Percentiles rank a stretch among this genome's conserved stretches.
Evolutionary conservation across 2,113 vertebrate species (phyloP).

Genomic region (Ptychochromis oligacanthus): DNA sequence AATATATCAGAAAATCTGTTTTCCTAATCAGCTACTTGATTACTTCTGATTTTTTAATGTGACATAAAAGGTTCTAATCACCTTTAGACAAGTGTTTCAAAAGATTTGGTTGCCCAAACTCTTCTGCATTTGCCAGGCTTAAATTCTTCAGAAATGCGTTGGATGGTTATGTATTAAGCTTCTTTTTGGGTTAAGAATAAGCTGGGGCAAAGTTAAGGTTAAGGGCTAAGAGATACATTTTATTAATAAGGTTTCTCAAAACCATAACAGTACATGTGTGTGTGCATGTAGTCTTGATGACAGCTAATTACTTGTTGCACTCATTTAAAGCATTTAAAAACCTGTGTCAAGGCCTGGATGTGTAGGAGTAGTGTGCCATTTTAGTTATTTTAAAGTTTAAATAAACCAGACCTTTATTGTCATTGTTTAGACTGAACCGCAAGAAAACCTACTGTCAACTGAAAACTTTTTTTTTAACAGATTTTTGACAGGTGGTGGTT

Average conservation of each 20-base stretch:
- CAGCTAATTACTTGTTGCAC: not conserved
- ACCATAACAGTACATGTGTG: not conserved
- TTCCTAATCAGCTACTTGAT: not conserved
- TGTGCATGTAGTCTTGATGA: not conserved
- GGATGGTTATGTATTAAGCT: not conserved
- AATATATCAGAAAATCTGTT: not conserved
- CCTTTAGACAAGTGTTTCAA: not conserved
- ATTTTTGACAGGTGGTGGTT: slow-evolving; percentile 11
- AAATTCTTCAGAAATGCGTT: not conserved
- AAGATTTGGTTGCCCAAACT: not conserved
- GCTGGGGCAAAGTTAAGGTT: not conserved
- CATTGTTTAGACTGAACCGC: not conserved
- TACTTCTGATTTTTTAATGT: not conserved
- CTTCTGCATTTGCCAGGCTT: not conserved
- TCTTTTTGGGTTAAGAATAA: not conserved
- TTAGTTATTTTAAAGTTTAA: not conserved
- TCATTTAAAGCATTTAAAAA: slow-evolving; percentile 1
- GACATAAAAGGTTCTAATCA: not conserved
- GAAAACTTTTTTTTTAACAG: not conserved
- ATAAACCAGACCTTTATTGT: not conserved
- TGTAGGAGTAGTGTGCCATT: not conserved
- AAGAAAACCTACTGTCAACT: not conserved
- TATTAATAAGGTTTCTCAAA: not conserved
- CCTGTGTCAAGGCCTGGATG: not conserved
- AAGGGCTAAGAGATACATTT: not conserved